Evolutionary conservation across 2,113 vertebrate genomes (phyloP).

Genomic region (Acrocephalus kingi): DNA sequence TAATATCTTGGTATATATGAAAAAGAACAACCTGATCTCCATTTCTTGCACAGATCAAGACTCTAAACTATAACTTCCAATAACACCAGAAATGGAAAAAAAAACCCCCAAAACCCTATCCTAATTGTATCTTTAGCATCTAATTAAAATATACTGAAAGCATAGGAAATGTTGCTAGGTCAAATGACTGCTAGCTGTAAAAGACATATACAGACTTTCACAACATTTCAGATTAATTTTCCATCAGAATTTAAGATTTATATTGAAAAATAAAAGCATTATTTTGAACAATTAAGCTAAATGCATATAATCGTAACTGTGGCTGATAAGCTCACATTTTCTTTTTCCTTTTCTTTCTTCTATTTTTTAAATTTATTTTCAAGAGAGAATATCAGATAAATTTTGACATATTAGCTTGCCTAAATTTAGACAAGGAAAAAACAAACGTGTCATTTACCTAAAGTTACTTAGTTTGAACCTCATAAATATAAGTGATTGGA

Average conservation of each 20-base stretch:
- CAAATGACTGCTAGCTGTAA: background rate
- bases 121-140: background rate
- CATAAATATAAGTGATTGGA: accelerated
- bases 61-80: background rate
- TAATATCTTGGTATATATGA: background rate
- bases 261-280: background rate
- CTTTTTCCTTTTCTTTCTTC: background rate
- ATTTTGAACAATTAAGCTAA: background rate
- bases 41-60: background rate
- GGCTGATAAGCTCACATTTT: background rate
- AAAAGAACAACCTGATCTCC: background rate
- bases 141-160: background rate
- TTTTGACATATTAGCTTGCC: background rate
- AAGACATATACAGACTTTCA: background rate
- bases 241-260: background rate
- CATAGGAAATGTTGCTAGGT: background rate
- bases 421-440: background rate
- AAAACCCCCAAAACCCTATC: background rate
- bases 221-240: background rate
- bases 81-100: background rate
- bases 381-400: background rate
- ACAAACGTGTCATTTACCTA: background rate
- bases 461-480: background rate
- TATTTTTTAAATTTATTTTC: background rate
- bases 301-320: background rate